Evolutionary conservation across 2,113 vertebrate species (phyloP).

Genomic region (Melanostigma gelatinosum): DNA sequence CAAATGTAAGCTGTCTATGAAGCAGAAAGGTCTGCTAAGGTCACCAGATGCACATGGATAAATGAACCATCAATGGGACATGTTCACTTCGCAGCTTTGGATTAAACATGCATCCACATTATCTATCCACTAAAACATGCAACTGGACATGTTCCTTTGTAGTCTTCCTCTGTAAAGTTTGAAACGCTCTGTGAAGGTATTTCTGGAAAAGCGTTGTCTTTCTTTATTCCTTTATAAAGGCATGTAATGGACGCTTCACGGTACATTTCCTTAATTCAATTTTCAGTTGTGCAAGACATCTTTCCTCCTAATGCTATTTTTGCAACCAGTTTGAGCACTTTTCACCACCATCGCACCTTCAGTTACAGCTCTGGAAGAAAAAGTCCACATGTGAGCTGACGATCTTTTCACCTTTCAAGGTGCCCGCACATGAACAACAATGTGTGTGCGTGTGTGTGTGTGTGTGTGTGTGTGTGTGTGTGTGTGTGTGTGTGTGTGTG

Average conservation of each 20-base stretch:
- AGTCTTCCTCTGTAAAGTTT: background rate
- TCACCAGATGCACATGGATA: slow-evolving; percentile 18
- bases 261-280: slow-evolving; percentile 53
- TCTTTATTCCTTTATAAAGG: slow-evolving; percentile 28
- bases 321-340: background rate
- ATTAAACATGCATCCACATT: background rate
- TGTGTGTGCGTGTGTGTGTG: background rate
- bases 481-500: background rate
- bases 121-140: background rate
- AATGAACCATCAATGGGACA: background rate
- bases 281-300: slow-evolving; percentile 38
- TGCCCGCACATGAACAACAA: background rate
- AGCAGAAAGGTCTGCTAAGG: background rate
- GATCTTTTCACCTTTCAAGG: slow-evolving; percentile 25
- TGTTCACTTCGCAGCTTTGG: background rate
- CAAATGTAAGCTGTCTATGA: background rate
- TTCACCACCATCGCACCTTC: slow-evolving; percentile 19
- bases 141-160: background rate
- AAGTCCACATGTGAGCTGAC: background rate
- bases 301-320: slow-evolving; percentile 40
- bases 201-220: slow-evolving; percentile 13
- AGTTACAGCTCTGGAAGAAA: slow-evolving; percentile 5
- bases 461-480: background rate
- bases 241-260: slow-evolving; percentile 51
- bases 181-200: slow-evolving; percentile 7